phyloP scores from a whole-genome alignment of 2,888 invertebrate genomes.

The Eulithis prunata region DNA sequence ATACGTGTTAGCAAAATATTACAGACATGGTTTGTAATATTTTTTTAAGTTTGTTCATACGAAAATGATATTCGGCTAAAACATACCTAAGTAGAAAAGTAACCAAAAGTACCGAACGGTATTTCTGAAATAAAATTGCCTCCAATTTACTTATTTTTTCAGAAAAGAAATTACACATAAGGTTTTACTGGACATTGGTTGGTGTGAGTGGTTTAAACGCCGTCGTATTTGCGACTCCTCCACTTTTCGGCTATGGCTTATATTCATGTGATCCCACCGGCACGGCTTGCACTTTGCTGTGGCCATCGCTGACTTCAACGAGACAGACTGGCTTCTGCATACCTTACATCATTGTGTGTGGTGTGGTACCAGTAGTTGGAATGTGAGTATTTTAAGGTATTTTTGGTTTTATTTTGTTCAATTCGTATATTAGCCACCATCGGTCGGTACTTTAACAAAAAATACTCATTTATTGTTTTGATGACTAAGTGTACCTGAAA shows the following conservation, averaged over 20 bases:
- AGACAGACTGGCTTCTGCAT: conserved; percentile 74
- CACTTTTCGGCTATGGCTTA: conserved; percentile 77
- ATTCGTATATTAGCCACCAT: too few species aligned
- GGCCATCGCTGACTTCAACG: conserved; percentile 70
- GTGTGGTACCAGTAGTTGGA: conserved; percentile 69
- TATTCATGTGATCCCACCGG: conserved; percentile 81
- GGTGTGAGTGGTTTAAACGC: conserved; percentile 74
- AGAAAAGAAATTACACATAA: conserved; percentile 73
- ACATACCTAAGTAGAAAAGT: conserved; percentile 1
- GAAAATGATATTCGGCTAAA: too few species aligned
- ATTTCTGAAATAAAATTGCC: too few species aligned
- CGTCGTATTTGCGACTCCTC: conserved; percentile 73
- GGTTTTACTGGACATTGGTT: conserved; percentile 73
- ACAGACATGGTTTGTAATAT: conserved; percentile 69
- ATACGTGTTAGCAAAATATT: conserved; percentile 74
- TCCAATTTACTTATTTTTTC: conserved; percentile 43
- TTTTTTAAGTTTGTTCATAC: too few species aligned
- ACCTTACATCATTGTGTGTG: conserved; percentile 73
- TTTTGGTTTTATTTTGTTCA: background rate
- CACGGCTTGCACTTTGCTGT: conserved; percentile 75
- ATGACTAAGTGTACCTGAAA: background rate
- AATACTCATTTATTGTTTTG: background rate
- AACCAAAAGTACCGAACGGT: too few species aligned
- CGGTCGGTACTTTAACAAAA: background rate
- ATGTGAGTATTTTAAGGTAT: conserved; percentile 65